Evolutionary conservation across 2,113 vertebrate genomes (phyloP).

Genomic region (Poecilia latipinna): DNA sequence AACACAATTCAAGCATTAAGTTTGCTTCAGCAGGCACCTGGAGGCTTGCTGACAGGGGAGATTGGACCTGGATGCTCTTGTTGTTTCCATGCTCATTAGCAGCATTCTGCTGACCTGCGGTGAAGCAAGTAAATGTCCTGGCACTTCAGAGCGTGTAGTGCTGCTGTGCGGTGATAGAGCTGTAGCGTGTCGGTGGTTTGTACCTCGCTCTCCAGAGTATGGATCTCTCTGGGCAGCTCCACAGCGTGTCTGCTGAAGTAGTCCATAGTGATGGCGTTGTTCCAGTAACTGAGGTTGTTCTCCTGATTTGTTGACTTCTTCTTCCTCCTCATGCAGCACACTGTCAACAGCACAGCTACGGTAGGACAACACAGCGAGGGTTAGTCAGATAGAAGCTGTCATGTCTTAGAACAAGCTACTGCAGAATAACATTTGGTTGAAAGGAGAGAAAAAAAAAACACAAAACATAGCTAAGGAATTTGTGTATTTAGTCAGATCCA

Average conservation of each 20-base stretch:
- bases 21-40: constrained; percentile 20
- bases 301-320: constrained; percentile 95
- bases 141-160: constrained; percentile 8
- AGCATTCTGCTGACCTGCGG: constrained; percentile 44
- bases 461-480: background rate
- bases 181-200: constrained; percentile 24
- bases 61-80: constrained; percentile 40
- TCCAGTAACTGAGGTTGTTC: constrained; percentile 99
- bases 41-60: constrained; percentile 39
- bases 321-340: constrained; percentile 96
- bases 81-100: constrained; percentile 49
- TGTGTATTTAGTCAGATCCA: background rate
- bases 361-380: constrained; percentile 2
- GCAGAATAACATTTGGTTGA: background rate
- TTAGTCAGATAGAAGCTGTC: constrained; percentile 17
- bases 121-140: constrained; percentile 16
- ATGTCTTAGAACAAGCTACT: constrained; percentile 15
- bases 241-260: constrained; percentile 98
- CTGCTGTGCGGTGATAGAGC: constrained; percentile 20
- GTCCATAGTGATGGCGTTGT: constrained; percentile 99
- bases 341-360: constrained; percentile 92
- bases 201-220: constrained; percentile 97
- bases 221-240: constrained; percentile 94
- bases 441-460: background rate
- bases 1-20: constrained; percentile 14